Evolutionary conservation across 2,888 invertebrate genomes (phyloP).

Genomic region (Conops quadrifasciatus): DNA sequence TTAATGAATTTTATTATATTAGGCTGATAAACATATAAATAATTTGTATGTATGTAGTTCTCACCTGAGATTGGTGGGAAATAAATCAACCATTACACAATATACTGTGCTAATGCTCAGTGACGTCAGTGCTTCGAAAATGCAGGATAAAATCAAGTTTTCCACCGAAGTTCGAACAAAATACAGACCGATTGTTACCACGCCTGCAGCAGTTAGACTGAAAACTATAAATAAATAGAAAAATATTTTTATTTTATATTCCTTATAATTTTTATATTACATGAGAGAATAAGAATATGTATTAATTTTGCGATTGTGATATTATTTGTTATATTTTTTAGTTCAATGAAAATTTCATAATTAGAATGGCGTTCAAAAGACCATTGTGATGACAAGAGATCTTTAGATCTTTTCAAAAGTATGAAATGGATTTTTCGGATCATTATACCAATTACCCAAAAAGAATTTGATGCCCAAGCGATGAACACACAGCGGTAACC

Average conservation of each 20-base stretch:
- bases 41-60: slow-evolving; percentile 34
- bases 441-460: slow-evolving; percentile 68
- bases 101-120: slow-evolving; percentile 82
- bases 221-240: slow-evolving; percentile 68
- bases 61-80: slow-evolving; percentile 84
- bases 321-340: no score
- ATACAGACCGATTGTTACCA: slow-evolving; percentile 78
- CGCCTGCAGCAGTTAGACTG: slow-evolving; percentile 77
- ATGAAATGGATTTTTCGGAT: no score
- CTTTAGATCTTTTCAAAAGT: no score
- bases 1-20: no score
- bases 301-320: not conserved
- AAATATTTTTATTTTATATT: not conserved
- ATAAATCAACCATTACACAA: slow-evolving; percentile 82
- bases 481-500: slow-evolving; percentile 81
- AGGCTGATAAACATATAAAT: no score
- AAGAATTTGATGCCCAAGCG: slow-evolving; percentile 83
- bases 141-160: slow-evolving; percentile 78
- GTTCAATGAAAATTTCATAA: no score
- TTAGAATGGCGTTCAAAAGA: no score
- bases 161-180: slow-evolving; percentile 76
- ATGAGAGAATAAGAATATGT: slow-evolving; percentile 4
- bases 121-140: slow-evolving; percentile 82
- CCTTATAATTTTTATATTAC: no score
- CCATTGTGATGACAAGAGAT: no score